Percentiles rank a stretch among this genome's conserved stretches.
phyloP scores from a whole-genome alignment of 2,797 vertebrate genomes.

The Chaenodraco wilsoni region DNA sequence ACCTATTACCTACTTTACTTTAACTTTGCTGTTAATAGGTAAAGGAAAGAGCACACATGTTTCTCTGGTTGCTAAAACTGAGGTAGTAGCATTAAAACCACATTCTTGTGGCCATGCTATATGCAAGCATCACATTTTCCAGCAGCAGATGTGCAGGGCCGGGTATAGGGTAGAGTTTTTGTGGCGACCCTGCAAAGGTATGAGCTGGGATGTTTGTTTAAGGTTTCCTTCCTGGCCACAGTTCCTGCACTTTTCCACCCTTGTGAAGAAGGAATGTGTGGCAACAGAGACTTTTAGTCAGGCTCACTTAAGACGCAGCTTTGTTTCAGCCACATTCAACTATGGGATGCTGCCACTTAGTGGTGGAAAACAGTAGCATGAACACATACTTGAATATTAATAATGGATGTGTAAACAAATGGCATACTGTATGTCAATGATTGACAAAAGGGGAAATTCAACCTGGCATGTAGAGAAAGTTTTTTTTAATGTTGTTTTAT shows the following conservation, averaged over 20 bases:
- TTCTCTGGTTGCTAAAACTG: not conserved
- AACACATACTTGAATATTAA: not conserved
- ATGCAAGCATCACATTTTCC: constrained; percentile 17
- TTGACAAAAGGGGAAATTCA: not conserved
- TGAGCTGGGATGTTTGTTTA: constrained; percentile 66
- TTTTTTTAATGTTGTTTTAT: constrained; percentile 21
- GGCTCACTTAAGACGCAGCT: constrained; percentile 39
- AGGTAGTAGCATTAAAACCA: not conserved
- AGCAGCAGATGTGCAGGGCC: not conserved
- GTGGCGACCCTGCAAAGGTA: constrained; percentile 51
- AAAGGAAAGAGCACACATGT: constrained; percentile 5
- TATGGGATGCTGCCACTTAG: constrained; percentile 58
- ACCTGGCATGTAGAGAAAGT: not conserved
- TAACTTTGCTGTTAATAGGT: constrained; percentile 39
- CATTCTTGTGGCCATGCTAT: constrained; percentile 1
- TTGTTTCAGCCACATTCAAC: constrained; percentile 5
- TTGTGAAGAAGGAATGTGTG: constrained; percentile 69
- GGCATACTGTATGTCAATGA: not conserved
- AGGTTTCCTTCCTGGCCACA: constrained; percentile 77
- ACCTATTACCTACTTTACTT: constrained; percentile 44
- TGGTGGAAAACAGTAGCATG: constrained; percentile 42
- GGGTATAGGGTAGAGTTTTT: constrained; percentile 11
- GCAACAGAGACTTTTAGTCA: constrained; percentile 39
- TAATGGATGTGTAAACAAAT: not conserved
- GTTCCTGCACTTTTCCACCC: constrained; percentile 69